phyloP scores from a whole-genome alignment of 1,140 invertebrate genomes.

The Hydropsyche tenuis region DNA sequence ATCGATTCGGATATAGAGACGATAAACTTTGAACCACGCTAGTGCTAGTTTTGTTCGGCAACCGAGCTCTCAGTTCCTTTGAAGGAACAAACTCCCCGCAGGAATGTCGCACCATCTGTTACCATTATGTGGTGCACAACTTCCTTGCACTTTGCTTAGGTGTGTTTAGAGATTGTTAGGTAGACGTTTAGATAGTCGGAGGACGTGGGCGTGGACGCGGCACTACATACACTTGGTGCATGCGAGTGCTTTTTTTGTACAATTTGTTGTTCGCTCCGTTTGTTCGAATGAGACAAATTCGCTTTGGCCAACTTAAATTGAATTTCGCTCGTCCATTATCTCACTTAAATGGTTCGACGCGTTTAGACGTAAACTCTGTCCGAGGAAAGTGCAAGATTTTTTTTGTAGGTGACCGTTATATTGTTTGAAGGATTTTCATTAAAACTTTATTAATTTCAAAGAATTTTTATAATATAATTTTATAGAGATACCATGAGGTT shows the following conservation, averaged over 20 bases:
- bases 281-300: conserved; percentile 1
- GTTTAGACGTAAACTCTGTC: too few species aligned
- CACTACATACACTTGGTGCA: not conserved
- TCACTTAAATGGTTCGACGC: not conserved
- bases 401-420: too few species aligned
- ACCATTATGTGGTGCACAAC: conserved; percentile 21
- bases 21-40: conserved; percentile 29
- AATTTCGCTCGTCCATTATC: conserved; percentile 7
- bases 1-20: too few species aligned
- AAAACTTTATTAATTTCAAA: too few species aligned
- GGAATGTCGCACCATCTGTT: conserved; percentile 39
- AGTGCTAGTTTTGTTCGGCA: conserved; percentile 18
- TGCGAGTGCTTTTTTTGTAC: not conserved
- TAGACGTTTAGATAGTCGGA: too few species aligned
- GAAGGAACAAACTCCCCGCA: not conserved
- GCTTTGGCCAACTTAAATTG: conserved; percentile 11
- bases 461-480: too few species aligned
- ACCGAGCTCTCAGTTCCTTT: conserved; percentile 15
- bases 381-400: too few species aligned
- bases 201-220: too few species aligned
- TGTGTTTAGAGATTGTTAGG: too few species aligned
- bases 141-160: conserved; percentile 2
- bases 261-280: too few species aligned
- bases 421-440: too few species aligned
- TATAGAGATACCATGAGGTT: too few species aligned